Base-by-base conservation (phyloP, 2,888 invertebrate genomes). In the Maniola hyperantus region DNA sequence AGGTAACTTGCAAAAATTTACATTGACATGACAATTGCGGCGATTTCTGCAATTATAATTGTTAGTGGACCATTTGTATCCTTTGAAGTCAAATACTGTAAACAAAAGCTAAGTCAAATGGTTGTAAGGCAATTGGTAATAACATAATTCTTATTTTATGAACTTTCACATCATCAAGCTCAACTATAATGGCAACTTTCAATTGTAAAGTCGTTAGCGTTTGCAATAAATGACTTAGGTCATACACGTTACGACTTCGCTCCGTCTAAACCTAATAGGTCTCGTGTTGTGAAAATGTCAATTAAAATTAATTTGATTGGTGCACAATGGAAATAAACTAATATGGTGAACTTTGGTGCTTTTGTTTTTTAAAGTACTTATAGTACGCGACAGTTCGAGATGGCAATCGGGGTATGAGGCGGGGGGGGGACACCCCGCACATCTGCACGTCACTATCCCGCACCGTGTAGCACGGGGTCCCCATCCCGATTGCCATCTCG, bases 201-300 rank as follows among this genome's bases (percentile, higher is more conserved):
- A 88, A 88, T 88, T 84, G 83, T 81, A 78, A 78, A 79, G 76
- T 79, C 76, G 78, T 82, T 84, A 77, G 67, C 66, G 64, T 73
- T 71, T 72, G 64, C 59, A 71, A 67, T 61, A 39, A 57, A 59
- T 66, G 53, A 62, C 63, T 68, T 42, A 51, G 50, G 50, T 51
- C 50, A 42, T 69, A 58, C 65, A 66, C 50, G 69, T 72, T 75
- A 73, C 72, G 65, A 67, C 59, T 61, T 66, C 51, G 62, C 55
- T 64, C 64, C 51, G 57, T 71, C 46, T 64, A 20, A 59, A 63
- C 67, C 53, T 72, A 71, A 73, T 73, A 59, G 71, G 64, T 67
- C 55, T 72, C 71, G 68, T 59, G 69, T 69, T 61, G 68, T 51
- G 73, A 68, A 68, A 72, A 70, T 69, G 70, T 54, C 72, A 73